Evolutionary conservation across 2,888 invertebrate genomes (phyloP).

Genomic region (Acleris emargana): DNA sequence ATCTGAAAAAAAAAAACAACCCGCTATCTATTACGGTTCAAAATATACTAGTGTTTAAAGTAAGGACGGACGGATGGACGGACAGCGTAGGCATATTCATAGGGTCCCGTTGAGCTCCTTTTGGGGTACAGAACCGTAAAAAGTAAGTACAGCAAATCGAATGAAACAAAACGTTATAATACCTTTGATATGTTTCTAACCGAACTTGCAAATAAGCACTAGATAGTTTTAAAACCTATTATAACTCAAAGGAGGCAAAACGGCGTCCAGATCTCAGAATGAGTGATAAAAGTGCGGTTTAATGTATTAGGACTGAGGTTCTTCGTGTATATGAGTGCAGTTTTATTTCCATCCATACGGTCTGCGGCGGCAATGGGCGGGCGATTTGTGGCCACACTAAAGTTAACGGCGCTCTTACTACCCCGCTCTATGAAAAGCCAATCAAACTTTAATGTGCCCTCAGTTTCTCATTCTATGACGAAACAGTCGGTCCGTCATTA

Average conservation of each 20-base stretch:
- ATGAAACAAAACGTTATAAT: too few relatives aligned
- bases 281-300: constrained; percentile 56
- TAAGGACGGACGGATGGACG: too few relatives aligned
- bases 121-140: too few relatives aligned
- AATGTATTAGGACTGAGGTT: constrained; percentile 53
- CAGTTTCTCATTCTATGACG: constrained; percentile 57
- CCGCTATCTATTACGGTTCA: too few relatives aligned
- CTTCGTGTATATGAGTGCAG: constrained; percentile 44
- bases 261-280: constrained; percentile 40
- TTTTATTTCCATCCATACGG: constrained; percentile 56
- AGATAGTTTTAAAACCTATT: constrained; percentile 2
- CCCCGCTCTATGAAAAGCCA: constrained; percentile 69
- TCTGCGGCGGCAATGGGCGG: constrained; percentile 55
- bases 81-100: too few relatives aligned
- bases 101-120: too few relatives aligned
- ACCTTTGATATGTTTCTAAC: too few relatives aligned
- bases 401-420: constrained; percentile 65
- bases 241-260: constrained; percentile 1
- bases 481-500: constrained; percentile 44
- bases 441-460: constrained; percentile 71
- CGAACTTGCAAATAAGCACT: not conserved
- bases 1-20: too few relatives aligned
- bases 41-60: too few relatives aligned
- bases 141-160: too few relatives aligned
- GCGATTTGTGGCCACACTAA: constrained; percentile 69